Percentiles rank a stretch among this genome's conserved stretches.
phyloP scores from a whole-genome alignment of 2,888 invertebrate genomes.

The Drosophila diplacantha region DNA sequence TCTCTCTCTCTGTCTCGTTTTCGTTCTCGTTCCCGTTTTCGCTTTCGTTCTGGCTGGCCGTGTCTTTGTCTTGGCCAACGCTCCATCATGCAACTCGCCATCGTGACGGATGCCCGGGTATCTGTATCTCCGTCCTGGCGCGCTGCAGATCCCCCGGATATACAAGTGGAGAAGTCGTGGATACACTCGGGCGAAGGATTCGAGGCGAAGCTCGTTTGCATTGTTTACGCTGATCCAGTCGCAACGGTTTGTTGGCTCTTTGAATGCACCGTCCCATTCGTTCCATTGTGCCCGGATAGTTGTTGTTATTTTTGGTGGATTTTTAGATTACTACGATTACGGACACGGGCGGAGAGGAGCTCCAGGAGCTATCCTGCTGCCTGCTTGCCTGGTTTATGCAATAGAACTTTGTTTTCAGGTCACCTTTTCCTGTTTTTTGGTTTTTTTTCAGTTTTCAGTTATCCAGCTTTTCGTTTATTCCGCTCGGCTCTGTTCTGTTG shows the following conservation, averaged over 20 bases:
- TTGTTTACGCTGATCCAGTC: constrained; percentile 84
- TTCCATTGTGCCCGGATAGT: constrained; percentile 39
- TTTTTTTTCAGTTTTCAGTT: constrained; percentile 2
- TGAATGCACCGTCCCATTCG: constrained; percentile 48
- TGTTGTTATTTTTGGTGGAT: constrained; percentile 43
- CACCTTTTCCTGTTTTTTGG: constrained; percentile 43
- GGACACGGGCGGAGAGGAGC: constrained; percentile 14
- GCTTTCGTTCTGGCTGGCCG: constrained; percentile 9
- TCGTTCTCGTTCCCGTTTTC: constrained; percentile 6
- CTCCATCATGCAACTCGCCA: constrained; percentile 19
- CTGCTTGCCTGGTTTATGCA: constrained; percentile 36
- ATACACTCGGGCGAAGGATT: constrained; percentile 85
- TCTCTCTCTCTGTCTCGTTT: constrained; percentile 3
- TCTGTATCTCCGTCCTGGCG: constrained; percentile 11
- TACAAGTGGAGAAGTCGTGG: constrained; percentile 84
- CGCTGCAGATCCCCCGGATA: constrained; percentile 83
- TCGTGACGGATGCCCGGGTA: constrained; percentile 31
- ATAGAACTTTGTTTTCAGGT: constrained; percentile 54
- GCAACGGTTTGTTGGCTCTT: constrained; percentile 80
- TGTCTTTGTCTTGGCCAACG: constrained; percentile 9
- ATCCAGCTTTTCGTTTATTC: constrained; percentile 26
- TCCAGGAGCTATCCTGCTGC: constrained; percentile 7
- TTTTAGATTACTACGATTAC: constrained; percentile 54
- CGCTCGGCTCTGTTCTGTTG: constrained; percentile 3
- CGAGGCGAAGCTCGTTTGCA: constrained; percentile 83